A percentile compares a stretch with the other conserved stretches of the same genome.
Conservation (phyloP, 2,113 vertebrate genomes). For the Stigmatopora argus region DNA sequence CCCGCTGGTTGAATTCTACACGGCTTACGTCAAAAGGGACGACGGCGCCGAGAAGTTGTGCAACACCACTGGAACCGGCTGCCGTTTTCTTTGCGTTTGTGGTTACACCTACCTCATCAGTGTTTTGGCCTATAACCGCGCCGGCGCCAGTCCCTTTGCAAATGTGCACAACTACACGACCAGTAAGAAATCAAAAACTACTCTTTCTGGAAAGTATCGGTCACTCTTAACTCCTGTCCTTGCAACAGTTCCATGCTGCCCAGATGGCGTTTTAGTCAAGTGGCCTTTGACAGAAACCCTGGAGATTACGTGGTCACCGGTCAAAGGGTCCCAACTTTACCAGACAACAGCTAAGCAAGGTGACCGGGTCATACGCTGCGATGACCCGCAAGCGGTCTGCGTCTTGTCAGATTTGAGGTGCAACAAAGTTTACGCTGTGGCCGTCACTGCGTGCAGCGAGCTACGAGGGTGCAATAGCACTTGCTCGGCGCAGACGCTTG, state of each 20-base stretch:
- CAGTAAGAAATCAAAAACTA: constrained; percentile 59
- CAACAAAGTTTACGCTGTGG: constrained; percentile 74
- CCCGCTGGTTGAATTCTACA: constrained; percentile 75
- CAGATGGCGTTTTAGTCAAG: constrained; percentile 66
- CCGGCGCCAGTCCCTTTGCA: constrained; percentile 78
- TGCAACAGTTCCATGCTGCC: constrained; percentile 85
- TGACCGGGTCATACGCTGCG: constrained; percentile 65
- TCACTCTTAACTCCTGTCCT: constrained; percentile 1
- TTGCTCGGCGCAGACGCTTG: constrained; percentile 60
- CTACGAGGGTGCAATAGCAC: constrained; percentile 75
- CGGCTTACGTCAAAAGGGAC: constrained; percentile 83
- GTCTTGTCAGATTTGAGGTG: constrained; percentile 79
- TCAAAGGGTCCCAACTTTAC: constrained; percentile 82
- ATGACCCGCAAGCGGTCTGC: constrained; percentile 76
- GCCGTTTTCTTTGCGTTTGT: constrained; percentile 77
- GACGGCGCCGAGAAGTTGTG: constrained; percentile 81
- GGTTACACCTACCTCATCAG: constrained; percentile 84
- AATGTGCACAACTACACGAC: constrained; percentile 82
- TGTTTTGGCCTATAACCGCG: constrained; percentile 83
- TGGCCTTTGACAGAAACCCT: constrained; percentile 77
- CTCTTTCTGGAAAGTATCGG: not conserved
- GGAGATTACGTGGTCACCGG: constrained; percentile 77
- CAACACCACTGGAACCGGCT: constrained; percentile 79
- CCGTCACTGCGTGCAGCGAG: constrained; percentile 80
- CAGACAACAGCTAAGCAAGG: constrained; percentile 70